These are phyloP conservation scores for Nomada ferruginata DNA, from an alignment of 2,888 invertebrate genomes.

Conservation along the genomic window DNA sequence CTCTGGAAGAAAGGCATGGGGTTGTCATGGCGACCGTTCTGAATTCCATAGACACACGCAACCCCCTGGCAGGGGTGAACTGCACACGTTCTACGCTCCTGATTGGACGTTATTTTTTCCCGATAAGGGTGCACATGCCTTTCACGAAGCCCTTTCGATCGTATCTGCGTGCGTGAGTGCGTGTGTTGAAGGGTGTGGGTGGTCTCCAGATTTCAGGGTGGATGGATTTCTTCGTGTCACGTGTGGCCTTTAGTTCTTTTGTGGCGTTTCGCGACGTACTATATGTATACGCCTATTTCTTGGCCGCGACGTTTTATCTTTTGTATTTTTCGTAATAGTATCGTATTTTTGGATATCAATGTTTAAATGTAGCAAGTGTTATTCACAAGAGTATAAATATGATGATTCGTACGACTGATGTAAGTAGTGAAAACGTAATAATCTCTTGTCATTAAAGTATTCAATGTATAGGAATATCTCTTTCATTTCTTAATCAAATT, in stretches of 20 bases:
- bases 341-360: no score
- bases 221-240: slow-evolving; percentile 52
- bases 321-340: no score
- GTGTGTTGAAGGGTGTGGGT: slow-evolving; percentile 39
- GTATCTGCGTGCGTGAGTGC: slow-evolving; percentile 29
- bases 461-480: no score
- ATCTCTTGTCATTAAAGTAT: not conserved
- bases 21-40: slow-evolving; percentile 82
- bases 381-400: not conserved
- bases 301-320: not conserved
- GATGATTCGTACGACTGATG: not conserved
- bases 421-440: not conserved
- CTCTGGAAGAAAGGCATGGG: slow-evolving; percentile 72
- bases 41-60: slow-evolving; percentile 80
- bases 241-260: slow-evolving; percentile 50
- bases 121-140: slow-evolving; percentile 80
- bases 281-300: not conserved
- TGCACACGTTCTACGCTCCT: slow-evolving; percentile 78
- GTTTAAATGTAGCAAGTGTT: not conserved
- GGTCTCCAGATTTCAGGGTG: slow-evolving; percentile 51
- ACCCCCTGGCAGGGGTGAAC: slow-evolving; percentile 71
- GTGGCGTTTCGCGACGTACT: slow-evolving; percentile 2
- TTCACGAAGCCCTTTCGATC: slow-evolving; percentile 56
- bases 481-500: no score
- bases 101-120: slow-evolving; percentile 82